These are phyloP conservation scores for Meloidogyne floridensis DNA, from an alignment of 1,140 invertebrate genomes.

Conservation along the genomic window DNA sequence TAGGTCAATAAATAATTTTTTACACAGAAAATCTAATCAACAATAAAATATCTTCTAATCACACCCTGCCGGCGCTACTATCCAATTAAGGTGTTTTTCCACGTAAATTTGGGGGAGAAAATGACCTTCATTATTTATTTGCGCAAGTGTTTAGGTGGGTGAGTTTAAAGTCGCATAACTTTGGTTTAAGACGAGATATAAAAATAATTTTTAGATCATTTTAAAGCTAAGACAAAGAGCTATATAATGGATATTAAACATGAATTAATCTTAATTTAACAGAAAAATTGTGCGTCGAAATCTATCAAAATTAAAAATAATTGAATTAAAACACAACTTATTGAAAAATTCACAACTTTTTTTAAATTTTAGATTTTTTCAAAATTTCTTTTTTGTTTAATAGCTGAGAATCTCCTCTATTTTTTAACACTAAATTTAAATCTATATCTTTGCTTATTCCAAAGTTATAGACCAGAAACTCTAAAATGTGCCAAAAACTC, in stretches of 20 bases:
- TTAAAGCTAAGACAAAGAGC: neutral
- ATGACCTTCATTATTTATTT: neutral
- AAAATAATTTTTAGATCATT: neutral
- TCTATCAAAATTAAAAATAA: no score
- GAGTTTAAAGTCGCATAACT: neutral
- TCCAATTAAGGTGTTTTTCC: conserved; percentile 1
- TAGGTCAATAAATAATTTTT: neutral
- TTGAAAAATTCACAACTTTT: neutral
- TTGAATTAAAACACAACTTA: no score
- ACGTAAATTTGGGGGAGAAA: neutral
- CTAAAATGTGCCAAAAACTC: neutral
- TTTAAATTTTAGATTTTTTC: neutral
- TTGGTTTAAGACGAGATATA: neutral
- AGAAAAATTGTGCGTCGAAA: no score
- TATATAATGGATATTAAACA: neutral
- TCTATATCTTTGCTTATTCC: no score
- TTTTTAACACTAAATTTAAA: no score
- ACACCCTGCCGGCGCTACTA: conserved; percentile 3
- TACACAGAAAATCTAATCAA: neutral
- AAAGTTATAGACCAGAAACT: no score
- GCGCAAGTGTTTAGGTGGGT: neutral
- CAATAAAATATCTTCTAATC: neutral
- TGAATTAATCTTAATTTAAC: neutral
- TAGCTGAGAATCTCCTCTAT: no score
- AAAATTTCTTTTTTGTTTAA: no score